Evolutionary conservation across 2,113 vertebrate species (phyloP).

Genomic region (Baryphthengus martii): DNA sequence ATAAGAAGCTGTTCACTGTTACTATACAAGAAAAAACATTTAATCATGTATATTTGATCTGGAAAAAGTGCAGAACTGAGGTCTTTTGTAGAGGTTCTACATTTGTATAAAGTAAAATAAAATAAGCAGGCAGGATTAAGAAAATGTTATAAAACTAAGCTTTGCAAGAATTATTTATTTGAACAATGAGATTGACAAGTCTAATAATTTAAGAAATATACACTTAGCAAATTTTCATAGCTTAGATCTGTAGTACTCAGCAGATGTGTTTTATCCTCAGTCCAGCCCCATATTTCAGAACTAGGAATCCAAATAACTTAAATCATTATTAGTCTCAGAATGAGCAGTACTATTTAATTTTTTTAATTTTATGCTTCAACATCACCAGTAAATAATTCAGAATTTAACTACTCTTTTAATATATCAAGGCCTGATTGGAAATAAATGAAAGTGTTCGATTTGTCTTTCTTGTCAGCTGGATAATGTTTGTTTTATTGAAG

Average conservation of each 20-base stretch:
- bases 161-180: slow-evolving; percentile 62
- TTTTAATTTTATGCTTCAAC: not conserved
- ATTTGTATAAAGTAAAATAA: slow-evolving; percentile 47
- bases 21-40: not conserved
- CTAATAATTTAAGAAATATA: slow-evolving; percentile 26
- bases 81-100: not conserved
- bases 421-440: not conserved
- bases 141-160: slow-evolving; percentile 46
- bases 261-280: not conserved
- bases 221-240: not conserved
- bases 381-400: not conserved
- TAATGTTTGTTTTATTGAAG: not conserved
- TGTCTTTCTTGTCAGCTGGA: not conserved
- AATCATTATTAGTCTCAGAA: not conserved
- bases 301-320: not conserved
- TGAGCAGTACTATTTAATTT: not conserved
- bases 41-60: slow-evolving; percentile 16
- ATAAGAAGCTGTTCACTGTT: not conserved
- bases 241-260: slow-evolving; percentile 26
- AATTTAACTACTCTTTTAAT: not conserved
- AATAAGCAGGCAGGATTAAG: slow-evolving; percentile 54
- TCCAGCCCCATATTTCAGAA: slow-evolving; percentile 3
- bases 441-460: not conserved
- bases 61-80: not conserved
- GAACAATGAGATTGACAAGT: slow-evolving; percentile 34